Percentiles rank a stretch among this genome's conserved stretches.
Evolutionary conservation across 2,888 invertebrate genomes (phyloP).

Genomic region (Smittia aterrima): DNA sequence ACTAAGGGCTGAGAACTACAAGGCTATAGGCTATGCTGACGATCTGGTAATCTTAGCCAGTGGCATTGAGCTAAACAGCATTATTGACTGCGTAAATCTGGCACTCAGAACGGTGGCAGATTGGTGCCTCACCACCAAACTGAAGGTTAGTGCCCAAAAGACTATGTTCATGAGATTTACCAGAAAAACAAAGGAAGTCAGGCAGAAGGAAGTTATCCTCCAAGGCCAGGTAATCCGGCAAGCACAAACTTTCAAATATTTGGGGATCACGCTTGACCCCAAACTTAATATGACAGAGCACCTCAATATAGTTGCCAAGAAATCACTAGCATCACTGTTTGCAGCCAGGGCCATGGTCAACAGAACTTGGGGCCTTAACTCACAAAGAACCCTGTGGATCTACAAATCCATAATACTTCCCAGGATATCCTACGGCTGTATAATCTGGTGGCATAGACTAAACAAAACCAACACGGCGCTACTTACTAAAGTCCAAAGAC

Average conservation of each 20-base stretch:
- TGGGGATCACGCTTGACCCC: neutral
- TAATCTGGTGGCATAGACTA: slow-evolving; percentile 8
- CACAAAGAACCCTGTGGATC: neutral
- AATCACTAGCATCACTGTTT: neutral
- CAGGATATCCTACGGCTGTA: neutral
- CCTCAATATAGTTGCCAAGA: neutral
- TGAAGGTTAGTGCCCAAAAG: slow-evolving; percentile 42
- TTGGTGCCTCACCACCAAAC: slow-evolving; percentile 28
- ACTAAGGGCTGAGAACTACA: slow-evolving; percentile 6
- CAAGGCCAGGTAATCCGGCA: too few relatives aligned
- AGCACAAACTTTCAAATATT: neutral
- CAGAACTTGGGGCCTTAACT: neutral
- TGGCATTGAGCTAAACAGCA: neutral
- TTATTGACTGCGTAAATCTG: neutral
- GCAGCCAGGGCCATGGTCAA: neutral
- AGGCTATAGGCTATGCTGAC: neutral
- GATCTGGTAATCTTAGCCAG: neutral
- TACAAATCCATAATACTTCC: neutral
- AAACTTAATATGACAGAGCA: neutral
- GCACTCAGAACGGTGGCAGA: slow-evolving; percentile 13
- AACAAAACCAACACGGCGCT: neutral
- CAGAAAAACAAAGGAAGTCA: too few relatives aligned
- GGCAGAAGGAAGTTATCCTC: too few relatives aligned
- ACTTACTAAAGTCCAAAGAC: neutral
- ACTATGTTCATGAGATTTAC: slow-evolving; percentile 33